These are phyloP conservation scores for Myxocyprinus asiaticus DNA, from an alignment of 2,113 vertebrate genomes.

Conservation along the genomic window DNA sequence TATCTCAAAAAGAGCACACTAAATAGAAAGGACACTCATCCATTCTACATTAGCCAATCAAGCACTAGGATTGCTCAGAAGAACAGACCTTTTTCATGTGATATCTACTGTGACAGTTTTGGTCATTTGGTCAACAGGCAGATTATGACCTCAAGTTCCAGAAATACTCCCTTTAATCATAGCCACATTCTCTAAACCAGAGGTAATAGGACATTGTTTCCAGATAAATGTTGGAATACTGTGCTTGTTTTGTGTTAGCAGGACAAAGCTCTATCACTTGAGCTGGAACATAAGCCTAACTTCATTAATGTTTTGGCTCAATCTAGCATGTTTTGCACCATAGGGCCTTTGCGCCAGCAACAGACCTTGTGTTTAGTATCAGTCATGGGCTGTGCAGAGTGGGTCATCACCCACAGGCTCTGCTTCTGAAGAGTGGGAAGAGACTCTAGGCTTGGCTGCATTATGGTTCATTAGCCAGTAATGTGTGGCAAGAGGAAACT, in stretches of 20 bases:
- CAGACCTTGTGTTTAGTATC: conserved; percentile 16
- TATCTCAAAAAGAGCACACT: no score
- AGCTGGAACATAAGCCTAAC: conserved; percentile 25
- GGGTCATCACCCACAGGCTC: conserved; percentile 16
- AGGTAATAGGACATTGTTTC: conserved; percentile 36
- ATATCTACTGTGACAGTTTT: no score
- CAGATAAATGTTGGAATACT: conserved; percentile 28
- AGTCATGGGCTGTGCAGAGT: neutral
- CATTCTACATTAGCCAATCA: no score
- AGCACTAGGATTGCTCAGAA: neutral
- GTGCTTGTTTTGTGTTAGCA: conserved; percentile 25
- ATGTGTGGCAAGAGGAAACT: conserved; percentile 12
- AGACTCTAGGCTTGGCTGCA: neutral
- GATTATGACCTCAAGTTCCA: neutral
- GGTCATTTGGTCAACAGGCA: neutral
- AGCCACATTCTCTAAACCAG: conserved; percentile 26
- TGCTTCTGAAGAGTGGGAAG: neutral
- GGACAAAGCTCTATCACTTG: conserved; percentile 6
- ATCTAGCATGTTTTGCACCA: no score
- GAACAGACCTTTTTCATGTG: no score
- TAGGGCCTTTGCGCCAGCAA: neutral
- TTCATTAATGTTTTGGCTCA: conserved; percentile 46
- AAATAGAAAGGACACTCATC: no score
- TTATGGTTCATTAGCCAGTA: neutral
- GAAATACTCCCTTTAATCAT: conserved; percentile 1